Base-by-base conservation (phyloP, 2,113 vertebrate genomes). In the Dinomys branickii region DNA sequence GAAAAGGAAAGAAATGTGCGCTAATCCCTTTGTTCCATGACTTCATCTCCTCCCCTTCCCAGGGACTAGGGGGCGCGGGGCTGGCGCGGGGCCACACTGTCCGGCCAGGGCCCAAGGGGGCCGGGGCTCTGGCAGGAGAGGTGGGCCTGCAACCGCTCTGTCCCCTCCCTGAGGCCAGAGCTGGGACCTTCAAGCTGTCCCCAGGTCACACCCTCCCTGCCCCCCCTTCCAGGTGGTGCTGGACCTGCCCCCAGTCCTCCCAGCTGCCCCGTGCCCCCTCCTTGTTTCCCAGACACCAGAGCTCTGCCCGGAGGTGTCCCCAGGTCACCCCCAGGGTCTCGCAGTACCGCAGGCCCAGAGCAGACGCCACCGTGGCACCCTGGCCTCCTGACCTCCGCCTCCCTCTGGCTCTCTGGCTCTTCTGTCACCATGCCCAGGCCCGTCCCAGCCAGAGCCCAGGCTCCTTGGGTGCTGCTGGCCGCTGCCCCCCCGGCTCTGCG, bases 1-100 rank as follows among this genome's bases (percentile, higher is more conserved):
- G 86, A 94, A 77, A 82, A 77, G 83, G 96, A 84, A 96, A 97
- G 97, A 97, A 98, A 90, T 92, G 95, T 35, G 24, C 89, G 96
- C 71, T 94, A 96, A 95, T 56, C 97, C 97, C 22, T 1, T 0
- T 91, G 97, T 97, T 98, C 98, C 89, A 96, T 98, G 98, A 98
- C 98, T 98, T 98, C 97, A 98, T 97, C 89, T 96, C 65, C 17
- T 98, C 96, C 98, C 98, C 97, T 98, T 98, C 98, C 98, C 98
- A 2, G 91, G 98, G 98, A 98, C 73, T 97, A 52, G 5, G 5
- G 73, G 89, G 84, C 56, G 11, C 63, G 86, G 85, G 73, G 41
- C 33, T 91, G 22, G 6, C 89, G 22, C 38, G 14, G 81, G 35
- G 82, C 26, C 80, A 94, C 26, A 14, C 38, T 33, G 30, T 67